Conservation (phyloP, 2,797 vertebrate species). For the Amblyopsis hoosieri region DNA sequence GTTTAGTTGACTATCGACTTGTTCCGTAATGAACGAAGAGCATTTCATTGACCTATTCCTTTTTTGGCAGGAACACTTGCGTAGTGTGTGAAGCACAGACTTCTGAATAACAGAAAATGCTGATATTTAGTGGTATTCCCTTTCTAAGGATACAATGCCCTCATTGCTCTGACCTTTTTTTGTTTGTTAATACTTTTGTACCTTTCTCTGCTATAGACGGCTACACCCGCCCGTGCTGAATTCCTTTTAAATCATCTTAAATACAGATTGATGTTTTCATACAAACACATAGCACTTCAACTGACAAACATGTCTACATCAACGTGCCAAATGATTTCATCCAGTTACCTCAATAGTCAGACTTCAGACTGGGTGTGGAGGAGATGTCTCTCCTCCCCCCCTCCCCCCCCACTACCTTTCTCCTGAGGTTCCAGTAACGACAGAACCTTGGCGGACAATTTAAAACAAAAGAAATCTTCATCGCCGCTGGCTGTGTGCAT, state of each 20-base stretch:
- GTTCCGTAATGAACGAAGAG: not conserved
- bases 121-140: not conserved
- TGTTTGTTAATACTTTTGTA: not conserved
- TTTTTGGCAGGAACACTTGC: not conserved
- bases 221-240: not conserved
- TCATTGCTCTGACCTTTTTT: not conserved
- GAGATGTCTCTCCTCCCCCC: slow-evolving; percentile 3
- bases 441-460: slow-evolving; percentile 7
- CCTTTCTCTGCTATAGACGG: not conserved
- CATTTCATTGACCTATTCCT: not conserved
- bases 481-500: slow-evolving; percentile 61
- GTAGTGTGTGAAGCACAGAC: not conserved
- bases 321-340: slow-evolving; percentile 61
- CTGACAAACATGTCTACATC: slow-evolving; percentile 27
- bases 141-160: slow-evolving; percentile 18
- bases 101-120: slow-evolving; percentile 15
- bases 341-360: slow-evolving; percentile 35
- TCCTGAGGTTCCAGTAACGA: slow-evolving; percentile 27
- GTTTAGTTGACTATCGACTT: not conserved
- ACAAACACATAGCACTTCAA: slow-evolving; percentile 24
- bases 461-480: slow-evolving; percentile 36
- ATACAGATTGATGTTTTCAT: slow-evolving; percentile 8
- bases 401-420: not conserved
- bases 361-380: slow-evolving; percentile 14
- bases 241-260: not conserved